phyloP scores from a whole-genome alignment of 2,888 invertebrate species.

The Chymomyza fuscimana region DNA sequence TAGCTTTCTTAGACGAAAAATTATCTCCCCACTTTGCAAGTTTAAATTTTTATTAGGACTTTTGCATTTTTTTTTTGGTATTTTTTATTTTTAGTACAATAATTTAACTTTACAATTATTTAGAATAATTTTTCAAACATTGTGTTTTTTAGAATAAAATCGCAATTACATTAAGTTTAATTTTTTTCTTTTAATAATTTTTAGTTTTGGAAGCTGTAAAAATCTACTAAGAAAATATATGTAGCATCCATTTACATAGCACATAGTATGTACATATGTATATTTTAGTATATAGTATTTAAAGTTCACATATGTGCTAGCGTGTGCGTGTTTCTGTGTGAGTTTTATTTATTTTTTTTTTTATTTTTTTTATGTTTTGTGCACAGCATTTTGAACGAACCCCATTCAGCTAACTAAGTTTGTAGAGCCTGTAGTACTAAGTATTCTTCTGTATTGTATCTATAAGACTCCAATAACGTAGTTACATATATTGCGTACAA shows the following conservation, averaged over 20 bases:
- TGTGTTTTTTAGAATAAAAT: slow-evolving; percentile 12
- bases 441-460: not conserved
- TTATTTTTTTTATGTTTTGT: not conserved
- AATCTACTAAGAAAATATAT: slow-evolving; percentile 68
- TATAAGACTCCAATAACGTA: not conserved
- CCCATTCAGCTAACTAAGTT: slow-evolving; percentile 29
- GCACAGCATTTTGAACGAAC: slow-evolving; percentile 37
- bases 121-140: slow-evolving; percentile 42
- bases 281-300: not conserved
- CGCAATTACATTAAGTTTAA: slow-evolving; percentile 8
- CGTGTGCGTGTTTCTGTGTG: slow-evolving; percentile 11
- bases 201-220: slow-evolving; percentile 57
- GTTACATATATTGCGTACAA: too few species aligned
- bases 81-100: slow-evolving; percentile 11
- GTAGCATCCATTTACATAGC: slow-evolving; percentile 32
- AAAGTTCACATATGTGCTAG: slow-evolving; percentile 2
- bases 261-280: not conserved
- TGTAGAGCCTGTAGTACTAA: not conserved
- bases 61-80: slow-evolving; percentile 3
- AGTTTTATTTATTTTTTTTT: not conserved
- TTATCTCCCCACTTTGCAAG: not conserved
- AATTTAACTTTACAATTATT: slow-evolving; percentile 42
- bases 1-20: not conserved
- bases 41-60: slow-evolving; percentile 34
- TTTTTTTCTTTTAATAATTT: slow-evolving; percentile 19